These are phyloP conservation scores for Ophiodon elongatus DNA, from an alignment of 2,113 vertebrate species.

Conservation along the genomic window DNA sequence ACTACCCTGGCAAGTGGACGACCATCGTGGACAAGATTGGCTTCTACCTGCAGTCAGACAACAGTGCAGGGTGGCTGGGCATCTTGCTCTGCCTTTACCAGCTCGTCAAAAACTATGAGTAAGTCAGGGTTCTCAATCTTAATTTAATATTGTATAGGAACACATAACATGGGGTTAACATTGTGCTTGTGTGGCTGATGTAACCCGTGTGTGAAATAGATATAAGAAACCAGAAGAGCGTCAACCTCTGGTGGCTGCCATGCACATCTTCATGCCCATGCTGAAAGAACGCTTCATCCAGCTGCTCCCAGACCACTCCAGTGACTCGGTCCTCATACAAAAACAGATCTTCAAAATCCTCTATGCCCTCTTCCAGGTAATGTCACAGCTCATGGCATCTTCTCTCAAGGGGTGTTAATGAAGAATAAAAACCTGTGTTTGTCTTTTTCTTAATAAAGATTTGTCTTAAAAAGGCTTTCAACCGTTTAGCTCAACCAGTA, in stretches of 20 bases:
- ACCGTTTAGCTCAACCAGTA: background rate
- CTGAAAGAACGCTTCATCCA: constrained; percentile 97
- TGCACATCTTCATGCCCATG: constrained; percentile 99
- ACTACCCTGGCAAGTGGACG: constrained; percentile 97
- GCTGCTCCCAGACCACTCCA: constrained; percentile 92
- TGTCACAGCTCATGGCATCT: no score
- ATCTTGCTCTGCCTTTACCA: constrained; percentile 99
- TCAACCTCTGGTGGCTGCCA: constrained; percentile 95
- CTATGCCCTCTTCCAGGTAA: constrained; percentile 98
- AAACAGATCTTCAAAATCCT: constrained; percentile 99
- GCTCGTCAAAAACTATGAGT: constrained; percentile 99
- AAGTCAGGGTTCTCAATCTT: constrained; percentile 64
- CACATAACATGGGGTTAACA: background rate
- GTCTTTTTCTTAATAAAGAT: background rate
- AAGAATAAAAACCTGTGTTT: background rate
- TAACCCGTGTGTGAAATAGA: constrained; percentile 76
- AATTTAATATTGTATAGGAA: background rate
- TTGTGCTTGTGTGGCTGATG: background rate
- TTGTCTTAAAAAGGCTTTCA: background rate
- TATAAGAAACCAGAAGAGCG: constrained; percentile 99
- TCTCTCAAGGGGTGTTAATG: background rate
- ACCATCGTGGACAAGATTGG: constrained; percentile 98
- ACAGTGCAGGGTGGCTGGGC: constrained; percentile 95
- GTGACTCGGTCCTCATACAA: constrained; percentile 97
- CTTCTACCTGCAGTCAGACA: constrained; percentile 97